Evolutionary conservation across 2,113 vertebrate species (phyloP).

Genomic region (Rhea pennata): DNA sequence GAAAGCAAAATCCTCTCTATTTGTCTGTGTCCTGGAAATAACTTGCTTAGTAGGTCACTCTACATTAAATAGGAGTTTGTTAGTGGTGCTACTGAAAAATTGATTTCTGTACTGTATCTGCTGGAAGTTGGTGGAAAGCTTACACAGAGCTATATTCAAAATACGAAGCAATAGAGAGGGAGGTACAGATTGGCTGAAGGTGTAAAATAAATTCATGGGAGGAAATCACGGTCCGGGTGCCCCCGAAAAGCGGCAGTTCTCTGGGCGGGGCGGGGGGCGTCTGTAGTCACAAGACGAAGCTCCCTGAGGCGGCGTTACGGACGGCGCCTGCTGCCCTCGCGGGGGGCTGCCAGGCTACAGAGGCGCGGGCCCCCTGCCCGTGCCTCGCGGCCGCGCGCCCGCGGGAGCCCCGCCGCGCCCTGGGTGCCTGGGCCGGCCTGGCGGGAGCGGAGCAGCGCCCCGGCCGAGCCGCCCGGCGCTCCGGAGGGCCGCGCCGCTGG

Average conservation of each 20-base stretch:
- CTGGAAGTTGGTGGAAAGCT: not conserved
- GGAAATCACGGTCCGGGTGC: not conserved
- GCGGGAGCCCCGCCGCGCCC: too few relatives aligned
- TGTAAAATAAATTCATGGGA: not conserved
- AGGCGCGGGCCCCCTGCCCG: too few relatives aligned
- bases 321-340: too few relatives aligned
- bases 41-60: not conserved
- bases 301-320: not conserved
- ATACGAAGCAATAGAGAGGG: fast-evolving
- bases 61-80: not conserved
- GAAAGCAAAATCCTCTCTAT: not conserved
- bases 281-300: not conserved
- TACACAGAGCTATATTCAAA: not conserved
- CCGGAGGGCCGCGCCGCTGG: too few relatives aligned
- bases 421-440: too few relatives aligned
- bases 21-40: not conserved
- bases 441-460: not conserved
- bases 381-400: too few relatives aligned
- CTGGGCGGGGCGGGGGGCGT: not conserved
- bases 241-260: not conserved
- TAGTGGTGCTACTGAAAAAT: not conserved
- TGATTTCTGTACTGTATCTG: not conserved
- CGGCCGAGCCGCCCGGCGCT: too few relatives aligned
- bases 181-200: fast-evolving
- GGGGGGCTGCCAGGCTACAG: too few relatives aligned